Percentiles rank a stretch among this genome's conserved stretches.
These are phyloP conservation scores for Noctua pronuba DNA, from an alignment of 2,888 invertebrate species.

Conservation along the genomic window DNA sequence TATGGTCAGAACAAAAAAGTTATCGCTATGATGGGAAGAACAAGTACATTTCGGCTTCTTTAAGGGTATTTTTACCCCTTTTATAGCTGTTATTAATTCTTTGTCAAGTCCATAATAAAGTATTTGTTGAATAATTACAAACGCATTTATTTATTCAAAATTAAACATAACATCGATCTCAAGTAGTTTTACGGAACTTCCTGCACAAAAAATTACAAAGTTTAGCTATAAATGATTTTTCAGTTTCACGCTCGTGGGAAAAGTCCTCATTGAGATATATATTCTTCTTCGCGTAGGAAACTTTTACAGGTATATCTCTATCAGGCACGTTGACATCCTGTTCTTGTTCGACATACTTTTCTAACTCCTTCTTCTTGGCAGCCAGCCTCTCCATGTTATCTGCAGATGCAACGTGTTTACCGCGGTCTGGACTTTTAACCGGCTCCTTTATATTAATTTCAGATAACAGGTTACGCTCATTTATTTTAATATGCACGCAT, in stretches of 20 bases:
- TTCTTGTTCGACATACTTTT: constrained; percentile 69
- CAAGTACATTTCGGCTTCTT: no score
- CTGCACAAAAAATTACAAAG: constrained; percentile 83
- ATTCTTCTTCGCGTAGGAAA: constrained; percentile 82
- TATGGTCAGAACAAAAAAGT: no score
- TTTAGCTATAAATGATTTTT: constrained; percentile 80
- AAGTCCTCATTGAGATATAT: constrained; percentile 81
- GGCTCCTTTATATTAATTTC: constrained; percentile 81
- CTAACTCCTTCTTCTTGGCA: constrained; percentile 77
- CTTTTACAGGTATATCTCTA: constrained; percentile 83
- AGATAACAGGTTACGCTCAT: constrained; percentile 77
- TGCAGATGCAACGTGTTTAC: constrained; percentile 77
- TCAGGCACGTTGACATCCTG: constrained; percentile 70
- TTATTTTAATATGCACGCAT: constrained; percentile 78
- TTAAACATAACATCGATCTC: constrained; percentile 49
- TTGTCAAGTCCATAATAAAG: constrained; percentile 86
- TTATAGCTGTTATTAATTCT: constrained; percentile 32
- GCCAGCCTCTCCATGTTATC: constrained; percentile 79
- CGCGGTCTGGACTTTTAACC: constrained; percentile 36
- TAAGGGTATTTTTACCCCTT: no score
- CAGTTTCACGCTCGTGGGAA: constrained; percentile 67
- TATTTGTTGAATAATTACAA: constrained; percentile 71
- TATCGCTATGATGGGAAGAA: no score
- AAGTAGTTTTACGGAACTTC: constrained; percentile 78
- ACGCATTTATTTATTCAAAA: constrained; percentile 43